phyloP scores from a whole-genome alignment of 2,888 invertebrate species.

The Kryphioiulus occultus region DNA sequence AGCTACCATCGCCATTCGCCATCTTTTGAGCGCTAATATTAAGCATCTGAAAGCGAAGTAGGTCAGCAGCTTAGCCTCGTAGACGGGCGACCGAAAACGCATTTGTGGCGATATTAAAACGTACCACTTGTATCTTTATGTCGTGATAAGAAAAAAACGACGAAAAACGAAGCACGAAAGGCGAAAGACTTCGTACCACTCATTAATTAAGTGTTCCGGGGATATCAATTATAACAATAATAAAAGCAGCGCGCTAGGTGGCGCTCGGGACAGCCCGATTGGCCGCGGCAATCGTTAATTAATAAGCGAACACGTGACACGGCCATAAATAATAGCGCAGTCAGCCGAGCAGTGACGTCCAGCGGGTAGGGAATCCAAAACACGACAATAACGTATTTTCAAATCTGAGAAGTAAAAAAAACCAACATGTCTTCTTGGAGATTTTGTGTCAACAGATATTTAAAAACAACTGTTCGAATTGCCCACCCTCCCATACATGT shows the following conservation, averaged over 20 bases:
- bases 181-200: slow-evolving; percentile 16
- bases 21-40: not conserved
- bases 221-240: not conserved
- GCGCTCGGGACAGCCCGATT: too few relatives aligned
- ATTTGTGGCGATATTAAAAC: not conserved
- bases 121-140: slow-evolving; percentile 4
- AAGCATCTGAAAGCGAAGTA: not conserved
- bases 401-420: too few relatives aligned
- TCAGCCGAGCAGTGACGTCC: too few relatives aligned
- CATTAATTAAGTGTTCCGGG: slow-evolving; percentile 13
- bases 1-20: not conserved
- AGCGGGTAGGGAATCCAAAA: too few relatives aligned
- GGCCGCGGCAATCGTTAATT: too few relatives aligned
- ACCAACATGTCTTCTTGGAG: too few relatives aligned
- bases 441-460: too few relatives aligned
- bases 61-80: not conserved
- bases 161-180: not conserved
- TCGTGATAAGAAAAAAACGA: not conserved
- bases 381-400: too few relatives aligned
- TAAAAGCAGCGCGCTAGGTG: not conserved
- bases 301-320: too few relatives aligned
- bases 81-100: not conserved
- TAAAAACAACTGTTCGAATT: too few relatives aligned
- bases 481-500: too few relatives aligned
- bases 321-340: too few relatives aligned